Base-by-base conservation (phyloP, 2,113 vertebrate genomes). In the Cyanoderma ruficeps region DNA sequence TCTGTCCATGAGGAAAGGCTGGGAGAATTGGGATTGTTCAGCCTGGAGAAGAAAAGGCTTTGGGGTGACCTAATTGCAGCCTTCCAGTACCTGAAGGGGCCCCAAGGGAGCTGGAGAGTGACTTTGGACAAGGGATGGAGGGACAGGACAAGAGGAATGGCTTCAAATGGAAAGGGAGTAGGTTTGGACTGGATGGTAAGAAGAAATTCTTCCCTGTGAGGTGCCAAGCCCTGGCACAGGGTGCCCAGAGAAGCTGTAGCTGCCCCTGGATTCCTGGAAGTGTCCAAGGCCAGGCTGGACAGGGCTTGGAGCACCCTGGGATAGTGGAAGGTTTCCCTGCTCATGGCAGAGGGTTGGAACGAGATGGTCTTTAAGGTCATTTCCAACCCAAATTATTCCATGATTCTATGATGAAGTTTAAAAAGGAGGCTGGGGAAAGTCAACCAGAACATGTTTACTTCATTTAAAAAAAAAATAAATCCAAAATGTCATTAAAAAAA, bases 271-370 rank as follows among this genome's bases (percentile, higher is more conserved):
- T 76, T n/a, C 25, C 15, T 83, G 79, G n/a, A 2, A 35, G 17
- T 76, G 47, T 1, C 55, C 70, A 31, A 31, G 25, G 14, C 24
- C 70, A 69, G n/a, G 30, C 0, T 68, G 61, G 31, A 14, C 0
- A 0, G 18, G 23, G 6, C 6, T 67, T 81, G 78, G 87, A 61
- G 25, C 47, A 4, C 0, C 25, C 21, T 55, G 55, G 41, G 17
- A 0, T 0, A 1, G 21, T 61, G 46, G 53, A 4, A 74, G 8
- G 1, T 60, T 39, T 33, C 15, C 25, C n/a, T 80, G 5, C 15
- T 27, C 28, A 20, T 20, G n/a, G n/a, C 30, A 47, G 15, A 39
- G 28, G 20, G 6, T 0, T 41, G n/a, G 67, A 41, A 41, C 2
- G 1, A 5, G 12, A 19, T 55, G 24, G 0, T 5, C 24, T 53